A percentile compares a stretch with the other conserved stretches of the same genome.
These are phyloP conservation scores for Teleiodes luculella DNA, from an alignment of 2,888 invertebrate genomes.

Conservation along the genomic window DNA sequence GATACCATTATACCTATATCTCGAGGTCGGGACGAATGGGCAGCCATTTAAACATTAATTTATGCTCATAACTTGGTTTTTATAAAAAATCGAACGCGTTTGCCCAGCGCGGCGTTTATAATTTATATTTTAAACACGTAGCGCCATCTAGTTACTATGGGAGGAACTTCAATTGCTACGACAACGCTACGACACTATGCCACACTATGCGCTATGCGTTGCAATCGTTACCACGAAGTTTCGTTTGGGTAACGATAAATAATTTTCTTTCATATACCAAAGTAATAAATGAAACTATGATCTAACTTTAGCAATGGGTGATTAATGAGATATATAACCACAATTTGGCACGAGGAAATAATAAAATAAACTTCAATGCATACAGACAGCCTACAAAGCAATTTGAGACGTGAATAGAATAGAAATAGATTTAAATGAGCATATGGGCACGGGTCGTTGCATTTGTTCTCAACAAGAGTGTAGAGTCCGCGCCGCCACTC, in stretches of 20 bases:
- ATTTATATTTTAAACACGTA: constrained; percentile 15
- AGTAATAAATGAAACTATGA: too few species aligned
- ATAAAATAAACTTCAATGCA: not conserved
- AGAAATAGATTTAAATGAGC: constrained; percentile 50
- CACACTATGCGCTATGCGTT: not conserved
- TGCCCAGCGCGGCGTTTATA: constrained; percentile 21
- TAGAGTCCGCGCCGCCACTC: too few species aligned
- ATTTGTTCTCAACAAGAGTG: too few species aligned
- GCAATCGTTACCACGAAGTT: too few species aligned
- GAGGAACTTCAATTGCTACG: not conserved
- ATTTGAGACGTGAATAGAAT: constrained; percentile 38
- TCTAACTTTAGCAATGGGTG: too few species aligned
- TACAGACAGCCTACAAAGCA: constrained; percentile 47
- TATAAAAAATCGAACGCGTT: constrained; percentile 32
- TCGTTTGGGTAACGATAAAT: too few species aligned
- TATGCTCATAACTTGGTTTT: constrained; percentile 42
- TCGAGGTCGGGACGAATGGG: constrained; percentile 44
- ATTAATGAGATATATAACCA: not conserved
- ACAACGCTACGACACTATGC: too few species aligned
- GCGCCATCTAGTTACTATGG: constrained; percentile 34
- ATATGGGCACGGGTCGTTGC: too few species aligned
- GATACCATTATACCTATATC: constrained; percentile 25
- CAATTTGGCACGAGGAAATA: not conserved
- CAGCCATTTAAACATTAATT: constrained; percentile 45
- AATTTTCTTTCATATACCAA: too few species aligned